A percentile compares a stretch with the other conserved stretches of the same genome.
Evolutionary conservation across 2,888 invertebrate species (phyloP).

Genomic region (Chouioia cunea): DNA sequence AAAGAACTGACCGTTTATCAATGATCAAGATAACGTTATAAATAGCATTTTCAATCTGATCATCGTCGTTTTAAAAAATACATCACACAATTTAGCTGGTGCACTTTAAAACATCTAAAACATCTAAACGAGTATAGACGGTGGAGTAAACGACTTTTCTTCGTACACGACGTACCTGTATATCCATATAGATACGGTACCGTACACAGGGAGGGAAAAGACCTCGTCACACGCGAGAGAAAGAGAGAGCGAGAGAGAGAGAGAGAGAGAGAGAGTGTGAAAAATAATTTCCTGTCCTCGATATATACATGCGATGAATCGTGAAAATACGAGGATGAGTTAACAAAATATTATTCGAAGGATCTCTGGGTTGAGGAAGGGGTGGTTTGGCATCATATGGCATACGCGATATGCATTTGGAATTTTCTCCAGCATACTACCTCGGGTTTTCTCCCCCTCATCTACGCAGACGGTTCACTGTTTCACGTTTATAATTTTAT

Average conservation of each 20-base stretch:
- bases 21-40: too few species aligned
- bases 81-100: too few species aligned
- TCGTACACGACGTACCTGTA: too few species aligned
- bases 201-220: too few species aligned
- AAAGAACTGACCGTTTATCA: too few species aligned
- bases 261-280: slow-evolving; percentile 57
- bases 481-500: slow-evolving; percentile 11
- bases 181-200: too few species aligned
- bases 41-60: too few species aligned
- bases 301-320: slow-evolving; percentile 54
- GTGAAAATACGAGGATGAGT: slow-evolving; percentile 52
- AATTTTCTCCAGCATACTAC: slow-evolving; percentile 2
- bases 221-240: background rate
- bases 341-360: slow-evolving; percentile 47
- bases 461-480: background rate
- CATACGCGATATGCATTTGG: slow-evolving; percentile 32
- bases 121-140: too few species aligned
- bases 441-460: background rate
- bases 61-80: too few species aligned
- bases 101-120: too few species aligned
- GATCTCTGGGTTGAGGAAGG: slow-evolving; percentile 25
- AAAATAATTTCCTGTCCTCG: slow-evolving; percentile 67
- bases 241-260: background rate
- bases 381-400: slow-evolving; percentile 13
- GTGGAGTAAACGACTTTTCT: too few species aligned